phyloP scores from a whole-genome alignment of 2,888 invertebrate species.

The Idaea dimidiata region DNA sequence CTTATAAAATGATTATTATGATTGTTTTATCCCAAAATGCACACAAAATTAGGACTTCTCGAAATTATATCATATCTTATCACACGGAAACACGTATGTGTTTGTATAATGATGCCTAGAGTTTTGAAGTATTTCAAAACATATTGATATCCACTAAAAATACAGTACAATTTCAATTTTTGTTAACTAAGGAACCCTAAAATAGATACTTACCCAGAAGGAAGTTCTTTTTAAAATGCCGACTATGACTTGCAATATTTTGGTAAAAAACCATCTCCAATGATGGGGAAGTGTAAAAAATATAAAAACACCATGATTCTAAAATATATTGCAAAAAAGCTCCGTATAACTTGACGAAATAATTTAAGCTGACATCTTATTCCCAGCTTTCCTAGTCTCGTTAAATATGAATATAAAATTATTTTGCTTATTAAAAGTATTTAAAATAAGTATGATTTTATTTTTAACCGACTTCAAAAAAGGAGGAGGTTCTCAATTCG shows the following conservation, averaged over 20 bases:
- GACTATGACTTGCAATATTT: constrained; percentile 56
- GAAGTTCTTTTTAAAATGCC: constrained; percentile 51
- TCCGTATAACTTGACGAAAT: constrained; percentile 59
- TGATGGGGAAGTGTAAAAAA: constrained; percentile 12
- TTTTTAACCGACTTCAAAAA: no score
- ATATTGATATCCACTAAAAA: not conserved
- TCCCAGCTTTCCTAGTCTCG: constrained; percentile 13
- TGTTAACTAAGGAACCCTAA: constrained; percentile 19
- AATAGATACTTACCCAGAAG: constrained; percentile 38
- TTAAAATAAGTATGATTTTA: no score
- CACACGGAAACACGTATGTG: no score
- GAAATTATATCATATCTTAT: no score
- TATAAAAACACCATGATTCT: constrained; percentile 51
- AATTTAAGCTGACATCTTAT: constrained; percentile 54
- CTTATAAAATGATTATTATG: no score
- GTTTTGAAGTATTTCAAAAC: no score
- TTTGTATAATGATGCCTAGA: no score
- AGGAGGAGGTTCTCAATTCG: no score
- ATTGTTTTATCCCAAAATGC: no score
- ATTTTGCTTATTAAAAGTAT: no score
- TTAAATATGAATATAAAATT: no score
- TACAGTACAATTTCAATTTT: constrained; percentile 5
- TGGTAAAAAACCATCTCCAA: constrained; percentile 40
- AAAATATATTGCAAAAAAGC: constrained; percentile 40
- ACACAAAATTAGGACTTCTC: no score